A percentile compares a stretch with the other conserved stretches of the same genome.
Conservation (phyloP, 2,113 vertebrate species). For the Dromas ardeola region DNA sequence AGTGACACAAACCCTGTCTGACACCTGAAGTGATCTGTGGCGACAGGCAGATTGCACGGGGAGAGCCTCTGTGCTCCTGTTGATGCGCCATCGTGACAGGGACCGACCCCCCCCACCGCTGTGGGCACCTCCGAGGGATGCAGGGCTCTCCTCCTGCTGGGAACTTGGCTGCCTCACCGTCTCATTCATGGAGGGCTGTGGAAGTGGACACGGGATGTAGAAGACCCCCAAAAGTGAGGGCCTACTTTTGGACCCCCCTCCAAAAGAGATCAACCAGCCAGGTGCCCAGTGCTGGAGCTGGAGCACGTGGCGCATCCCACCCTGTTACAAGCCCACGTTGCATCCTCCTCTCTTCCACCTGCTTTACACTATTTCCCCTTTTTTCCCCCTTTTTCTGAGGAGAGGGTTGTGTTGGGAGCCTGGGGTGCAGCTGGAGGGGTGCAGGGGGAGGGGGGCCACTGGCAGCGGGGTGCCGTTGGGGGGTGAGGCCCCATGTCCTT, state of each 20-base stretch:
- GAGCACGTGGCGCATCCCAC: neutral
- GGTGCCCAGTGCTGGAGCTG: neutral
- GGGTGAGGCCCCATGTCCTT: neutral
- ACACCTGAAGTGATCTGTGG: neutral
- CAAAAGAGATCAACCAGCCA: neutral
- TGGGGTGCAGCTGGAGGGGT: neutral
- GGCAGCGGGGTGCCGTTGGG: rapidly evolving
- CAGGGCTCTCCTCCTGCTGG: neutral
- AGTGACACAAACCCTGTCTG: conserved; percentile 26
- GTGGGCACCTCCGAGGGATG: neutral
- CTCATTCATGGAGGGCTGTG: neutral
- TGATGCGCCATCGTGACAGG: neutral
- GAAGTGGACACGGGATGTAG: neutral
- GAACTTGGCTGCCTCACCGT: rapidly evolving
- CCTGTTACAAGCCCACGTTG: neutral
- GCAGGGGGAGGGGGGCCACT: too few species aligned
- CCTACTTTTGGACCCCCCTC: neutral
- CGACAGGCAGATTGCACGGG: neutral
- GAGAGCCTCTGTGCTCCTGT: neutral
- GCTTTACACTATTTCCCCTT: neutral
- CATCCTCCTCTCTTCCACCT: neutral
- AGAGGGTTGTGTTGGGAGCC: neutral
- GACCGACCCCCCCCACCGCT: neutral
- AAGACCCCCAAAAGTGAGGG: neutral
- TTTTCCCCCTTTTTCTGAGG: neutral